Evolutionary conservation across 2,888 invertebrate species (phyloP), one percentile per base, ranked within the genome.

Genomic region (Villa cingulata): DNA sequence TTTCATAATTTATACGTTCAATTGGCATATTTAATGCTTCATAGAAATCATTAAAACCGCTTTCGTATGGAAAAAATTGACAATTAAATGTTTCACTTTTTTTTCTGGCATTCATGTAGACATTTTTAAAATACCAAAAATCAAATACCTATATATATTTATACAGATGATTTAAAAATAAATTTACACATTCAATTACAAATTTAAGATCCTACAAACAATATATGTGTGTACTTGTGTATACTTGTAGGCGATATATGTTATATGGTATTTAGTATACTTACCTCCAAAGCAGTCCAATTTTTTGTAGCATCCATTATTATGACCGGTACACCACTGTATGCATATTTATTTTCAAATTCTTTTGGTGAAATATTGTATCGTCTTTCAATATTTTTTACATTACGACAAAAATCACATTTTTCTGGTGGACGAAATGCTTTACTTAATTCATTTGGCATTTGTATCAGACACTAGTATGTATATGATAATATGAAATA

Each of bases 51-150:
- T 70, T 72, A 59, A 95, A 86, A 34, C 87, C 86, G 0, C 92
- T 92, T 68, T 86, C 80, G 67, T 96, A 96, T 0, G 94, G 88
- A 63, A 96, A 89, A 70, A 92, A 96, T 66, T 94, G 94, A 57
- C 95, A 96, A 54, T 82, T 80, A 46, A 74, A 70, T 46, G 72
- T 72, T 54, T 72, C 72, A 7, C 66, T 67, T 4, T 75, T 75
- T 57, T 73, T 68, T 55, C 73, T 73, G 0, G 70, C 69, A 44
- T 72, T 74, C 29, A 73, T 70, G 67, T 94, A 92, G 46, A 88
- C 73, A 6, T 78, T 70, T 54, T 83, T 83, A 66, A 96, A 89
- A 68, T 86, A 91, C 52, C 78, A 70, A 61, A 87, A 95, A 54
- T 82, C 77, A 68, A 95, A 94, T 45, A 72, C 70, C 78, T 77